These are phyloP conservation scores for Ifrita kowaldi DNA, from an alignment of 2,113 vertebrate genomes.

Conservation along the genomic window DNA sequence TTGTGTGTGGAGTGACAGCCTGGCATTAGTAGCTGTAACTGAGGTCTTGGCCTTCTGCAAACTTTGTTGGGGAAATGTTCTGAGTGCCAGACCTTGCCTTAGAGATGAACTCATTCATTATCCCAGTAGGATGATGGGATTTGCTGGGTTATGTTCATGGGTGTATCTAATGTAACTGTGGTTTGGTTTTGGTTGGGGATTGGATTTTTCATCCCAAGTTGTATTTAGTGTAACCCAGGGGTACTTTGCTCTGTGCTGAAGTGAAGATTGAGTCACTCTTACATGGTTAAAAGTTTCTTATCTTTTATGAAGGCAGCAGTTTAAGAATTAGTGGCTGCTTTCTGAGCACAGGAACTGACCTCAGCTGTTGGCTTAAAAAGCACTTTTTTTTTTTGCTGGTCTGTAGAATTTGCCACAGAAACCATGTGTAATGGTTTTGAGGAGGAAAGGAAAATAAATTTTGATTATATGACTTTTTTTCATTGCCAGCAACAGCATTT, in stretches of 20 bases:
- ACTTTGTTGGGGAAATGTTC: background rate
- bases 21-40: background rate
- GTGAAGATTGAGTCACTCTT: background rate
- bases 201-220: background rate
- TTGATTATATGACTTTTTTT: background rate
- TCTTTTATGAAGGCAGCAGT: background rate
- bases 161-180: background rate
- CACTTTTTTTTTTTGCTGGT: background rate
- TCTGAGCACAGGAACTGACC: background rate
- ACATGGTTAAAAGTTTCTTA: background rate
- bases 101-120: background rate
- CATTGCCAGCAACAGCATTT: background rate
- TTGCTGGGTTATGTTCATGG: background rate
- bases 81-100: background rate
- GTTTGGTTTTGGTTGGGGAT: background rate
- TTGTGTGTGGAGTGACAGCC: background rate
- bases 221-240: background rate
- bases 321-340: background rate
- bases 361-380: background rate
- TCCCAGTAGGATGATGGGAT: background rate
- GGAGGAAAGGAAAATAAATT: background rate
- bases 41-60: background rate
- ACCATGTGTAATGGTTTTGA: background rate
- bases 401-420: background rate
- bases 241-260: background rate